These are phyloP conservation scores for Hemiprocne comata DNA, from an alignment of 2,113 vertebrate species.

Conservation along the genomic window DNA sequence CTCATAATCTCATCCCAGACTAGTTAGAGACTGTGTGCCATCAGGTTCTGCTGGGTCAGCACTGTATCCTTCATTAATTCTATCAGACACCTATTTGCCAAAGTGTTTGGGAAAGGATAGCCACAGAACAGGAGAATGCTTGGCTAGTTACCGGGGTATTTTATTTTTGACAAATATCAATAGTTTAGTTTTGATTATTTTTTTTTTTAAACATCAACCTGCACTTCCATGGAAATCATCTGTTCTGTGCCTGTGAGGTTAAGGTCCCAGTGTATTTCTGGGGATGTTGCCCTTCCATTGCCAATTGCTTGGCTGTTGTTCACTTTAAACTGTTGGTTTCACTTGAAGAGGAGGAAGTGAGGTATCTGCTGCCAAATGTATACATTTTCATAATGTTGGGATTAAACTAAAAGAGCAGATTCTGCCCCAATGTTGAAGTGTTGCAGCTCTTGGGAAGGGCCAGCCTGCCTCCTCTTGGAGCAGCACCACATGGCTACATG, in stretches of 20 bases:
- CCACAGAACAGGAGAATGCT: background rate
- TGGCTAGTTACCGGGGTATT: background rate
- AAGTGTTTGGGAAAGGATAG: background rate
- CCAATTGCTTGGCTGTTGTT: background rate
- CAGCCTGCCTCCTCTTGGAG: background rate
- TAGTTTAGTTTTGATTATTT: background rate
- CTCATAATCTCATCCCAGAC: background rate
- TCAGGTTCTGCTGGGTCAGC: background rate
- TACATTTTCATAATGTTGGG: background rate
- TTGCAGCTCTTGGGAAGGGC: background rate
- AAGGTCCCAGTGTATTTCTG: background rate
- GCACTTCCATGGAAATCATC: background rate
- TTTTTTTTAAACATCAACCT: background rate
- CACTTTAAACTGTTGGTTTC: background rate
- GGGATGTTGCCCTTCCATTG: background rate
- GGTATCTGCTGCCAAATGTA: background rate
- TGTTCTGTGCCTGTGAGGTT: background rate
- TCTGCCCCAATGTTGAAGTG: background rate
- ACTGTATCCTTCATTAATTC: background rate
- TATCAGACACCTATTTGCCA: background rate
- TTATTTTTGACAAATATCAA: background rate
- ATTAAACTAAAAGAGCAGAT: background rate
- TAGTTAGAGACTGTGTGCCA: background rate
- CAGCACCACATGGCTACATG: accelerated
- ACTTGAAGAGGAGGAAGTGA: background rate